phyloP scores from a whole-genome alignment of 1,140 invertebrate species.

The Neodiprion virginianus region DNA sequence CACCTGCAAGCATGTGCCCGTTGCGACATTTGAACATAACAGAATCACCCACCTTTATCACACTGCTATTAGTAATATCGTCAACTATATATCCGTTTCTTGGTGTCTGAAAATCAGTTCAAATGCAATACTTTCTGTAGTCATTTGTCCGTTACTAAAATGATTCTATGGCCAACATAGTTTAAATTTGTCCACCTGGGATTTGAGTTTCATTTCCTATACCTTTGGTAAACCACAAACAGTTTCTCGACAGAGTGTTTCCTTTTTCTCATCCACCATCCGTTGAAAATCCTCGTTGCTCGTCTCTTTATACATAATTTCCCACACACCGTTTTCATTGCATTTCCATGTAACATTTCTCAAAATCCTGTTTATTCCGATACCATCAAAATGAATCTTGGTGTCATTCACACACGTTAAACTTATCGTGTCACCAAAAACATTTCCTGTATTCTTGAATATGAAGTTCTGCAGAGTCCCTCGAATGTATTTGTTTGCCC shows the following conservation, averaged over 20 bases:
- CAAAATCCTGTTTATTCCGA: conserved; percentile 10
- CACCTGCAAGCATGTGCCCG: conserved; percentile 53
- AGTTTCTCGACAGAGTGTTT: conserved; percentile 25
- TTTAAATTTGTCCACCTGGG: conserved; percentile 16
- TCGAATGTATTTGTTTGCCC: not conserved
- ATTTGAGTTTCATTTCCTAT: conserved; percentile 17
- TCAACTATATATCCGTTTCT: conserved; percentile 50
- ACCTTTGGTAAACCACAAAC: conserved; percentile 32
- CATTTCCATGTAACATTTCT: conserved; percentile 42
- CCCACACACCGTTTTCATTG: conserved; percentile 36
- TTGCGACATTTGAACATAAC: conserved; percentile 55
- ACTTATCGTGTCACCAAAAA: conserved; percentile 32
- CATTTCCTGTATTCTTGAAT: conserved; percentile 27
- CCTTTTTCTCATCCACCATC: conserved; percentile 20
- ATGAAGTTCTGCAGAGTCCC: not conserved
- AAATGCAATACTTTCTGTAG: too few species aligned
- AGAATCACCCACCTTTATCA: conserved; percentile 29
- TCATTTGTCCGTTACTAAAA: not conserved
- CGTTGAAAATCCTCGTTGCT: conserved; percentile 19
- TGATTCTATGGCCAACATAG: not conserved
- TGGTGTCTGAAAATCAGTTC: conserved; percentile 36
- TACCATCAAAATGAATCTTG: conserved; percentile 18
- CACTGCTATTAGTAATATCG: conserved; percentile 29
- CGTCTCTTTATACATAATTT: conserved; percentile 16
- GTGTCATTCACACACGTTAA: conserved; percentile 35